A percentile compares a stretch with the other conserved stretches of the same genome.
Evolutionary conservation across 2,888 invertebrate genomes (phyloP).

Genomic region (Trichogramma evanescens): DNA sequence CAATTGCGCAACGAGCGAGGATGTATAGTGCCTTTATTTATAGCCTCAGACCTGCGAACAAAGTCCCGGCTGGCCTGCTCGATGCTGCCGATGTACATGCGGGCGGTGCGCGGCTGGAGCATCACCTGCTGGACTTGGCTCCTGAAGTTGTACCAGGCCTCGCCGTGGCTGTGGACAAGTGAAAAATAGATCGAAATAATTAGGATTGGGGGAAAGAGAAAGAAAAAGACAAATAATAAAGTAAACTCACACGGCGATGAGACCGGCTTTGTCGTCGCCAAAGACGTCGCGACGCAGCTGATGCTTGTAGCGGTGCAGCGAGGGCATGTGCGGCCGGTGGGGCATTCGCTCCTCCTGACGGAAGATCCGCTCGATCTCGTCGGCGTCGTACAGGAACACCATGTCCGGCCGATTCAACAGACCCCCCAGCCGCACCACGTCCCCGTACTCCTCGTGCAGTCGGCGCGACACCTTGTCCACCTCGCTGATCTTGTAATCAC

Average conservation of each 20-base stretch:
- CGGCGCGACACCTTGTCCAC: conserved; percentile 60
- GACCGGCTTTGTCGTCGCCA: conserved; percentile 58
- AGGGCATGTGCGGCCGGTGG: conserved; percentile 69
- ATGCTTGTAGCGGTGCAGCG: conserved; percentile 67
- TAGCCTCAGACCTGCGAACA: conserved; percentile 52
- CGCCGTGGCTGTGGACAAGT: conserved; percentile 61
- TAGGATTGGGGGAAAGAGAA: background rate
- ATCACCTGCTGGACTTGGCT: conserved; percentile 73
- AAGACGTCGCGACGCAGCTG: conserved; percentile 63
- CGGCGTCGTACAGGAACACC: conserved; percentile 65
- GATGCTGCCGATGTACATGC: conserved; percentile 63
- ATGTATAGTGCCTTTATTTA: no score
- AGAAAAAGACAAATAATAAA: background rate
- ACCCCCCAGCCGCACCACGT: conserved; percentile 62
- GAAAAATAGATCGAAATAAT: background rate
- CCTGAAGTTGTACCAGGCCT: conserved; percentile 72
- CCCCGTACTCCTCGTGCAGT: conserved; percentile 57
- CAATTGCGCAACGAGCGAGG: no score
- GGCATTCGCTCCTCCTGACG: conserved; percentile 63
- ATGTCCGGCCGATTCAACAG: conserved; percentile 66
- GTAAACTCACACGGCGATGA: conserved; percentile 64
- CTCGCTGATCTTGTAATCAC: conserved; percentile 59
- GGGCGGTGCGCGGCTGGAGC: conserved; percentile 65
- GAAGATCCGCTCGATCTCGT: conserved; percentile 64
- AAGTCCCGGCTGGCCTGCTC: conserved; percentile 66